phyloP scores from a whole-genome alignment of 2,888 invertebrate species.

The Lingula anatina region DNA sequence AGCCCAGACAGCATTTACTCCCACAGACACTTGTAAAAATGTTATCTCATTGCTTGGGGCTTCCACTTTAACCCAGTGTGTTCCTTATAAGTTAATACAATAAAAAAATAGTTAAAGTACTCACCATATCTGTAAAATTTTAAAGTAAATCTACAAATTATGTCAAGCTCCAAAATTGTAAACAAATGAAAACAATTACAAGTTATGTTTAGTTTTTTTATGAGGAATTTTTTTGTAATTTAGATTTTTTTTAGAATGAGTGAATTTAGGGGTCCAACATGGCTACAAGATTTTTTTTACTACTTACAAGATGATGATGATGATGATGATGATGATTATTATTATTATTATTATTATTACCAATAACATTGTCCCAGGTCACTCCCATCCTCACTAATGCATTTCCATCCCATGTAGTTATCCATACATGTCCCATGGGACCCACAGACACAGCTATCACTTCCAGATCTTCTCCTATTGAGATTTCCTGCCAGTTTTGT shows the following conservation, averaged over 20 bases:
- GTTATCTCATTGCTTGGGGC: slow-evolving; percentile 61
- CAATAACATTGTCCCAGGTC: slow-evolving; percentile 69
- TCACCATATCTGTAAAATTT: too few species aligned
- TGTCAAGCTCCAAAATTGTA: too few species aligned
- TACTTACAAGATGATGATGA: too few species aligned
- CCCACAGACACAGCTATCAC: slow-evolving; percentile 82
- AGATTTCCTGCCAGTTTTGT: slow-evolving; percentile 73
- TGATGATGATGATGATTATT: too few species aligned
- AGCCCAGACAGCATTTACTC: slow-evolving; percentile 74
- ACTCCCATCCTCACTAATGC: slow-evolving; percentile 77
- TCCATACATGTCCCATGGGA: slow-evolving; percentile 82
- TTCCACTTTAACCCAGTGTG: slow-evolving; percentile 66
- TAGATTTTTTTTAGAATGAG: too few species aligned
- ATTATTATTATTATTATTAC: slow-evolving; percentile 52
- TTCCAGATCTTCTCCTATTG: slow-evolving; percentile 69
- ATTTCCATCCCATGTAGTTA: slow-evolving; percentile 75
- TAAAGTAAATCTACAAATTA: too few species aligned
- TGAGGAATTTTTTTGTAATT: too few species aligned
- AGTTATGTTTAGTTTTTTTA: too few species aligned
- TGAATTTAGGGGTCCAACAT: too few species aligned
- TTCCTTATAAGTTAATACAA: slow-evolving; percentile 54
- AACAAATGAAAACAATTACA: too few species aligned
- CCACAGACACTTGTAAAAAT: slow-evolving; percentile 74
- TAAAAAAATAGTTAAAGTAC: not conserved
- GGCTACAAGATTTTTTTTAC: too few species aligned